A percentile compares a stretch with the other conserved stretches of the same genome.
Conservation (phyloP, 2,888 invertebrate species). For the Mystacides longicornis region DNA sequence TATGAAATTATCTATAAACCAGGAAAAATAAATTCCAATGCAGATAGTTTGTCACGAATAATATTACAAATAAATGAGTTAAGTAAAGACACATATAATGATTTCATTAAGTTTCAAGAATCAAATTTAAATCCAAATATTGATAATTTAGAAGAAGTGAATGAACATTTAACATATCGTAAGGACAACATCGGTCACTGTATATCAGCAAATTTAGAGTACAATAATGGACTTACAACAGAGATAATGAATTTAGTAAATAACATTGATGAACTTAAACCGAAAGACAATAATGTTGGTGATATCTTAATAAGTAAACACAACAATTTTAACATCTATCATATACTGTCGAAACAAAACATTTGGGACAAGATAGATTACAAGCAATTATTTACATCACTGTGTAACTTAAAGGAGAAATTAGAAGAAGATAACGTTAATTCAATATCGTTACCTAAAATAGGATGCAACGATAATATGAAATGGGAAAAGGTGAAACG, state of each 20-base stretch:
- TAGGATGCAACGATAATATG: neutral
- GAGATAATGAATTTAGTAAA: constrained; percentile 4
- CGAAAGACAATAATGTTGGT: neutral
- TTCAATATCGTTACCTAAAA: neutral
- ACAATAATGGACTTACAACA: neutral
- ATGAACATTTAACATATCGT: neutral
- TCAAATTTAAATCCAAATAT: neutral
- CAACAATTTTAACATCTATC: neutral
- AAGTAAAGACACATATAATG: constrained; percentile 18
- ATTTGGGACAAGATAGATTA: constrained; percentile 25
- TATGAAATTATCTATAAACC: constrained; percentile 29
- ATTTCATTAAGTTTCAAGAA: constrained; percentile 6
- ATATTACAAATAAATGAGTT: constrained; percentile 10
- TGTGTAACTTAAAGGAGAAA: constrained; percentile 16
- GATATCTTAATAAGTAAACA: constrained; percentile 3
- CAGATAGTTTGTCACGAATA: constrained; percentile 26
- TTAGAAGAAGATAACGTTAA: constrained; percentile 19
- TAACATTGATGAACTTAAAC: neutral
- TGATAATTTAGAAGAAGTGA: neutral
- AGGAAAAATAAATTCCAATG: constrained; percentile 29
- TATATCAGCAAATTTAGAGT: constrained; percentile 8
- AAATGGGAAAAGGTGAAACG: neutral
- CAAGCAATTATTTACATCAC: constrained; percentile 25
- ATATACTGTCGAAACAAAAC: constrained; percentile 19
- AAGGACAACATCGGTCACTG: constrained; percentile 2